Conservation (phyloP, 2,113 vertebrate genomes). For the Oryzias curvinotus region DNA sequence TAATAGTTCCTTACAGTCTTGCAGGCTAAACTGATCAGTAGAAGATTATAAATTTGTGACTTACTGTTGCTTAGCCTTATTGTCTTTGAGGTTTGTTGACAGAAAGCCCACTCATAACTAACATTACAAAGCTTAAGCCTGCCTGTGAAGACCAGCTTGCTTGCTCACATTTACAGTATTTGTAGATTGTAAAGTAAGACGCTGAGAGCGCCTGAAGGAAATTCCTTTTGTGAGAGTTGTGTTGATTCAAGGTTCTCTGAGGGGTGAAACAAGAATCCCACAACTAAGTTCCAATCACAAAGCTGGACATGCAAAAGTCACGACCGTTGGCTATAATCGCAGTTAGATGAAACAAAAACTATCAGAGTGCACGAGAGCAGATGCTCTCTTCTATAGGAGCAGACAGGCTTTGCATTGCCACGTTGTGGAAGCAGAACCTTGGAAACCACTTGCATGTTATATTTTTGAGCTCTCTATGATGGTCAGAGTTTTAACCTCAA, state of each 20-base stretch:
- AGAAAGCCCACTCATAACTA: background rate
- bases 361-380: too few relatives aligned
- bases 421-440: slow-evolving; percentile 48
- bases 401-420: slow-evolving; percentile 51
- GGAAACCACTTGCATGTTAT: slow-evolving; percentile 42
- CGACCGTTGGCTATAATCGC: too few relatives aligned
- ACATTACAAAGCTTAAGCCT: slow-evolving; percentile 2
- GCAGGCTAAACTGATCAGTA: slow-evolving; percentile 18
- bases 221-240: slow-evolving; percentile 28
- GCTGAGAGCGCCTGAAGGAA: slow-evolving; percentile 3
- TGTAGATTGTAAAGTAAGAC: slow-evolving; percentile 4
- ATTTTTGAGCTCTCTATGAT: slow-evolving; percentile 53
- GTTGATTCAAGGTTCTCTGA: slow-evolving; percentile 11
- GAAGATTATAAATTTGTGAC: slow-evolving; percentile 32
- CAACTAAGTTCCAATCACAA: too few relatives aligned
- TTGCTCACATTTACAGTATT: slow-evolving; percentile 11
- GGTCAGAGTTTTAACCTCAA: slow-evolving; percentile 61
- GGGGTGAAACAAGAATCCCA: background rate
- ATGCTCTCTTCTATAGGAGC: background rate
- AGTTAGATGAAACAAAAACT: too few relatives aligned
- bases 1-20: slow-evolving; percentile 30
- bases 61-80: slow-evolving; percentile 18
- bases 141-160: slow-evolving; percentile 22
- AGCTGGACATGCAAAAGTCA: too few relatives aligned
- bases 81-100: slow-evolving; percentile 30